Evolutionary conservation across 2,888 invertebrate genomes (phyloP), one percentile per base, ranked within the genome.

Genomic region (Rapana venosa): DNA sequence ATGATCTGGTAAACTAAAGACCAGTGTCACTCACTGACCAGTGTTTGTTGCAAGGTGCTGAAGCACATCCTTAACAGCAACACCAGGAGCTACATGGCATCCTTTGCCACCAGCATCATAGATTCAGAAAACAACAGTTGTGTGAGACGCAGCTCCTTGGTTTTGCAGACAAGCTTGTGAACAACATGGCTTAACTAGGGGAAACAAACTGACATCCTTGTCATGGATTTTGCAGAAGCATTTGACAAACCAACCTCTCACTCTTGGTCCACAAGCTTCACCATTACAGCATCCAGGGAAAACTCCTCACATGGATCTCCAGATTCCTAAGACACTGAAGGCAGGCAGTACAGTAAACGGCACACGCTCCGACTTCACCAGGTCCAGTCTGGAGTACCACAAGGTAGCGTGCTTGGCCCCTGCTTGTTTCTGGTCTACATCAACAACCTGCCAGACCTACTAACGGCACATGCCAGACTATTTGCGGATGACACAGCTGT

Each of bases 21-120:
- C 81, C 81, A 81, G 81, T 81, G 81, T 81, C 81, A 36, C 81
- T 81, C n/a, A n/a, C n/a, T n/a, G 36, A 81, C 81, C 81, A 36
- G 81, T 81, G 81, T 81, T 36, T 81, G 81, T 36, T 81, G 81
- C 36, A 13, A 81, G 22, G 81, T 81, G 35, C 81, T 81, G 36
- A 36, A 81, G 36, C 81, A 36, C 81, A 81, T 81, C 36, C 36
- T 81, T 35, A 81, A 35, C 36, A 81, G 36, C 22, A 81, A 13
- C 81, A 81, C 15, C 36, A 81, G 1, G 81, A 81, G 36, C 35
- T 35, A 36, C 35, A 81, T 4, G 36, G 36, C 81, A 81, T 81
- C 6, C 36, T 81, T 35, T 35, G 35, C 22, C 35, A 36, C 81
- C 35, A 81, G 36, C 36, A 81, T 36, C 81, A 13, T 22, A 22